phyloP scores from a whole-genome alignment of 2,888 invertebrate genomes.

The Acronicta psi region DNA sequence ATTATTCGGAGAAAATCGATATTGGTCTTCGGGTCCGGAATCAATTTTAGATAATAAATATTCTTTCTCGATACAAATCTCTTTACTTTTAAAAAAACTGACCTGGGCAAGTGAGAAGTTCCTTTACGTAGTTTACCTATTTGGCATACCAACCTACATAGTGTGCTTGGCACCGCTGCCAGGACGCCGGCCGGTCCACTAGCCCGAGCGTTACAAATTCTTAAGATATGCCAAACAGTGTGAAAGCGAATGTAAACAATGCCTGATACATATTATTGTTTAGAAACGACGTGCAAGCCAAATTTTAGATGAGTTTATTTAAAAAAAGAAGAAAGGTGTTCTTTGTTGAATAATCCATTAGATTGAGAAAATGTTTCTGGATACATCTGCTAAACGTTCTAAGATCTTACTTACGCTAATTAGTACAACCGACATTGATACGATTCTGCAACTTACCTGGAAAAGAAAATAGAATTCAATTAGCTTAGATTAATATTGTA shows the following conservation, averaged over 20 bases:
- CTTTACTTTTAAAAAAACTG: too few relatives aligned
- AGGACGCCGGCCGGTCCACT: slow-evolving; percentile 27
- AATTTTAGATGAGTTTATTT: slow-evolving; percentile 2
- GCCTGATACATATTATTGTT: slow-evolving; percentile 13
- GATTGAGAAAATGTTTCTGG: not conserved
- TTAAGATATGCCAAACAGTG: slow-evolving; percentile 19
- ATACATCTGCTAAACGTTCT: slow-evolving; percentile 2
- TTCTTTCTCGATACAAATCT: too few relatives aligned
- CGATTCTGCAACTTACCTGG: slow-evolving; percentile 42
- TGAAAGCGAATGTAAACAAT: slow-evolving; percentile 43
- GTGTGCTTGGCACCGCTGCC: slow-evolving; percentile 41
- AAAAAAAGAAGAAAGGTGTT: not conserved
- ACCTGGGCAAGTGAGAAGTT: slow-evolving; percentile 1
- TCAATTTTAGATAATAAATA: too few relatives aligned
- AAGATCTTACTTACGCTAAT: slow-evolving; percentile 19
- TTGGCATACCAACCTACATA: slow-evolving; percentile 35
- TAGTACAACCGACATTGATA: slow-evolving; percentile 2
- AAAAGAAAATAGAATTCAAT: slow-evolving; percentile 19
- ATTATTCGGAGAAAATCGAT: too few relatives aligned
- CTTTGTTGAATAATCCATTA: too few relatives aligned
- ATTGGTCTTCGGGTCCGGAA: too few relatives aligned
- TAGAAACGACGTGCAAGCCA: slow-evolving; percentile 9
- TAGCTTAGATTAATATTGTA: not conserved
- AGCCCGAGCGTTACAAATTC: slow-evolving; percentile 27
- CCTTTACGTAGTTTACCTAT: slow-evolving; percentile 21